phyloP scores from a whole-genome alignment of 2,113 vertebrate species.

The Stegostoma tigrinum region DNA sequence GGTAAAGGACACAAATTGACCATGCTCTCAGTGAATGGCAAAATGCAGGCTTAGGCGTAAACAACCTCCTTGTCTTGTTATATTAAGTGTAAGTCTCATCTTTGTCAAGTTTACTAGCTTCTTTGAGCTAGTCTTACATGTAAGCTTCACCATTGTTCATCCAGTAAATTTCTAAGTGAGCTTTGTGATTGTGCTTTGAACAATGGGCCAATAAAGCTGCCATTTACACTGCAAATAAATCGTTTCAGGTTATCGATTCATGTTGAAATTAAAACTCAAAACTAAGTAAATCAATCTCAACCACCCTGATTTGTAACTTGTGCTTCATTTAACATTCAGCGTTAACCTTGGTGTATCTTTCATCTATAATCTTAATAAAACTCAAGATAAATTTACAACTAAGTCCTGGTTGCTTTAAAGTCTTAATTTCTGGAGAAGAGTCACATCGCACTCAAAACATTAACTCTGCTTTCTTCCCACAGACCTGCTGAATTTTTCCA shows the following conservation, averaged over 20 bases:
- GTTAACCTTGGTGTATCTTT: background rate
- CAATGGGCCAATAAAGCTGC: background rate
- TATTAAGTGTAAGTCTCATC: background rate
- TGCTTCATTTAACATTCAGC: background rate
- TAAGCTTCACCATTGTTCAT: no score
- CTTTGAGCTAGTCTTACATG: background rate
- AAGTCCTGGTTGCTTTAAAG: no score
- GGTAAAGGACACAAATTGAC: no score
- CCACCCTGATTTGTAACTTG: background rate
- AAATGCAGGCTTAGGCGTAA: no score
- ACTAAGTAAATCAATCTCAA: background rate
- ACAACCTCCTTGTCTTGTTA: no score
- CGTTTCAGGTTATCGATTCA: background rate
- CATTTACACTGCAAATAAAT: background rate
- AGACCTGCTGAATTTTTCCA: no score
- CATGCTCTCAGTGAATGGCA: no score
- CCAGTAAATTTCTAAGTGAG: background rate
- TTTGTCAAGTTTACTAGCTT: background rate
- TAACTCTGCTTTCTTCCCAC: no score
- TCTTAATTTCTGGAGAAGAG: no score
- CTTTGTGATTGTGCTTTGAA: background rate
- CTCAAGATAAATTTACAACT: background rate
- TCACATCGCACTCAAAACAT: no score
- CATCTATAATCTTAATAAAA: background rate
- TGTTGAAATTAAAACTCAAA: background rate